Conservation (phyloP, 2,888 invertebrate genomes). For the Volucella bombylans region DNA sequence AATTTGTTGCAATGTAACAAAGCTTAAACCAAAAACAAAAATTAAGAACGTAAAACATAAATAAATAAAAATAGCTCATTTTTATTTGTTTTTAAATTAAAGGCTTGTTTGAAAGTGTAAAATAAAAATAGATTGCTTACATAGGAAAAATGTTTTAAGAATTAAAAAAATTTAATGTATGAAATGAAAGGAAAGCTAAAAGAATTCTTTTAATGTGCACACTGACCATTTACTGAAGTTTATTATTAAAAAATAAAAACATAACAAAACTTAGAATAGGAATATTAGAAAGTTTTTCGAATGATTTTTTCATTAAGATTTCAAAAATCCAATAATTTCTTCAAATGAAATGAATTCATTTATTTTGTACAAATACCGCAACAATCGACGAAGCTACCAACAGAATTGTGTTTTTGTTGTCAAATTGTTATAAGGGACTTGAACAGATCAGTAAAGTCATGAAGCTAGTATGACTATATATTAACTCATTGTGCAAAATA, state of each 20-base stretch:
- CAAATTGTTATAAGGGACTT: no score
- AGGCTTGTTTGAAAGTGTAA: slow-evolving; percentile 51
- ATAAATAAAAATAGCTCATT: slow-evolving; percentile 5
- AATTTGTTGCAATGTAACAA: slow-evolving; percentile 52
- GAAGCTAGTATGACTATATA: no score
- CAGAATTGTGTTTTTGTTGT: no score
- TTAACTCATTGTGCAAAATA: no score
- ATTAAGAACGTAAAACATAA: slow-evolving; percentile 1
- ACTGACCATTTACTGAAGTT: slow-evolving; percentile 72
- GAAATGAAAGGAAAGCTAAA: slow-evolving; percentile 41
- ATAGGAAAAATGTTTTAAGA: slow-evolving; percentile 37
- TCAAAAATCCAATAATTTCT: slow-evolving; percentile 2
- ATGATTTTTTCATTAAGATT: slow-evolving; percentile 13
- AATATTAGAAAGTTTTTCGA: slow-evolving; percentile 9
- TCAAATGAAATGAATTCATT: slow-evolving; percentile 27
- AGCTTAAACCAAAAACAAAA: not conserved
- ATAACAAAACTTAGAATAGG: slow-evolving; percentile 49
- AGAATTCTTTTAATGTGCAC: slow-evolving; percentile 55
- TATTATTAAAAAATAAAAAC: slow-evolving; percentile 39
- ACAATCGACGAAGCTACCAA: slow-evolving; percentile 18
- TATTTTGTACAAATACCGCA: slow-evolving; percentile 53
- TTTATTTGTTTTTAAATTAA: slow-evolving; percentile 17
- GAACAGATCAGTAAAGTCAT: no score
- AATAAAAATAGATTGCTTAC: slow-evolving; percentile 49
- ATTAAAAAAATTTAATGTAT: slow-evolving; percentile 5